Base-by-base conservation (phyloP, 1,140 invertebrate genomes). In the Bombus impatiens region DNA sequence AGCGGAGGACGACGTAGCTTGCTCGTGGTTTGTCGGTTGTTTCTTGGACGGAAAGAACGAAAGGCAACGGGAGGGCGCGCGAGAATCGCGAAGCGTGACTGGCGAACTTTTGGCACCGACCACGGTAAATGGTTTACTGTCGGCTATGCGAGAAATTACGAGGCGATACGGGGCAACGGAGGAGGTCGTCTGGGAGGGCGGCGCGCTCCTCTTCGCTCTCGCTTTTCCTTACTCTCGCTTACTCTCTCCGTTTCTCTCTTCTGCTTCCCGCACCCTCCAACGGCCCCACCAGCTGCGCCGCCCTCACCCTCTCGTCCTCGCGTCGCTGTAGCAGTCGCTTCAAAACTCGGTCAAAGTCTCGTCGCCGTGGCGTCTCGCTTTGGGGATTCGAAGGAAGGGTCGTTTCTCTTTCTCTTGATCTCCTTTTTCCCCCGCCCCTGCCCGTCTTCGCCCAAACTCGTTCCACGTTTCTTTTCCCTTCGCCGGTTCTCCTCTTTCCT, bases 61-160 rank as follows among this genome's bases (percentile, higher is more conserved):
- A 59, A 59, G 25, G 25, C 57, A 59, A 59, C 57, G 62, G n/a
- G 15, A 28, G 70, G 22, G n/a, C 32, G 40, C 68, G 84, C 44
- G 79, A 76, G 84, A 86, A 91, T 93, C 90, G 89, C 80, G 82
- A 88, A 91, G 88, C 88, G 84, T 89, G 90, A 93, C 91, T 90
- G 91, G 89, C 82, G 32, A 89, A 91, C 87, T 90, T 92, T 89
- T 89, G 91, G 91, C 90, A 90, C 87, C 77, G 85, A 85, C 80
- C 79, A 89, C 87, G 87, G 87, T 92, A 93, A 93, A 90, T 91
- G 93, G 92, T 93, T 92, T 93, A 92, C 90, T 86, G 86, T 72
- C 76, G 86, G 80, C 79, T 84, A 90, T 76, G 82, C 86, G 89
- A 90, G 89, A 85, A 86, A 84, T 87, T 81, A 82, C 82, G 88